Evolutionary conservation across 2,113 vertebrate species (phyloP), one percentile per base, ranked within the genome.

Genomic region (Turnix velox): DNA sequence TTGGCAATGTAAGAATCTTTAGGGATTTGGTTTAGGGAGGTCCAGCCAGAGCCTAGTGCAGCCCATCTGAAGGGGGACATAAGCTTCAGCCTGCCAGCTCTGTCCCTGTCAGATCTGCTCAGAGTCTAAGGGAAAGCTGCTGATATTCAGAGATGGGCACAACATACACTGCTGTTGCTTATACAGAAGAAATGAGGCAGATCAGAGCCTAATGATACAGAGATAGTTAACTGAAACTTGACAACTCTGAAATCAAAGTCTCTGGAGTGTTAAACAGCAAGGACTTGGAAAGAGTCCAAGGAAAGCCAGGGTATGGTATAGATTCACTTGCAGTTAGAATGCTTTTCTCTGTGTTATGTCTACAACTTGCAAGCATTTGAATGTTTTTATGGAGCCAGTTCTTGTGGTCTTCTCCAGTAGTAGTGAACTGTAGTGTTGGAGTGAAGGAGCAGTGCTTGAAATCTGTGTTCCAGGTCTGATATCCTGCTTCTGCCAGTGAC

Each of bases 171-270:
- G 52, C 65, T 37, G 65, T 24, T 68, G 40, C 12, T 35, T 55
- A 35, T n/a, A 0, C 2, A 4, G 67, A 43, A 87, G 67, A 62
- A 84, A 74, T 12, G 48, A 75, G 63, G 35, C 74, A 73, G 27
- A 14, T 42, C 69, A 61, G 71, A 73, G 58, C 62, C 54, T 74
- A 62, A 8, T 0, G 3, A 62, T 85, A 89, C 3, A 33, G 58
- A 30, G 40, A 69, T 17, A 85, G 91, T 92, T 58, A 63, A 77
- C 37, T 91, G 87, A 65, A 94, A 89, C 63, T 49, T 82, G 87
- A 48, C 59, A 52, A 48, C 63, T 45, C 73, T 79, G 84, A 90
- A 93, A 87, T 84, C 49, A 45, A 65, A 76, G 72, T 68, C 58
- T 45, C 25, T 24, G 14, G 61, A 14, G 62, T 52, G 65, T 72